Evolutionary conservation across 2,113 vertebrate species (phyloP).

Genomic region (Phalacrocorax aristotelis): DNA sequence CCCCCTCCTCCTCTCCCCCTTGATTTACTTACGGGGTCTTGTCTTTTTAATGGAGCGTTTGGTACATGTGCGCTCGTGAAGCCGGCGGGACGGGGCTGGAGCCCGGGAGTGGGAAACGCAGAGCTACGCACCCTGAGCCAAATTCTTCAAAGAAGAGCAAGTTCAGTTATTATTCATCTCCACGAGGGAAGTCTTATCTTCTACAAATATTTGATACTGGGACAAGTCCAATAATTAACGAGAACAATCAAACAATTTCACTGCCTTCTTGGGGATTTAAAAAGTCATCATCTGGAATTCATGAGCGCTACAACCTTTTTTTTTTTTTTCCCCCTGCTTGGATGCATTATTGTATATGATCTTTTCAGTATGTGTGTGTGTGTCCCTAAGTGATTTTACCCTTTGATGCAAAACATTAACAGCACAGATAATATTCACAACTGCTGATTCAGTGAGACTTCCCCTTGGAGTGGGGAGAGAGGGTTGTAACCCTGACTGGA

Average conservation of each 20-base stretch:
- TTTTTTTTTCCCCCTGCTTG: not conserved
- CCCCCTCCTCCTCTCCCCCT: not conserved
- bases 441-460: constrained; percentile 32
- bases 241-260: constrained; percentile 74
- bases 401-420: constrained; percentile 50
- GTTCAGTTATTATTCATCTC: constrained; percentile 70
- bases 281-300: constrained; percentile 69
- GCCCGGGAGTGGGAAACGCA: constrained; percentile 57
- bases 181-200: constrained; percentile 70
- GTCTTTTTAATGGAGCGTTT: constrained; percentile 53
- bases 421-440: constrained; percentile 31
- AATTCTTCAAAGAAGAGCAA: constrained; percentile 51
- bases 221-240: constrained; percentile 74
- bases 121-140: constrained; percentile 43
- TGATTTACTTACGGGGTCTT: constrained; percentile 25
- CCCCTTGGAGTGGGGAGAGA: not conserved
- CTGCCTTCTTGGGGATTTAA: constrained; percentile 60
- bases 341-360: constrained; percentile 9
- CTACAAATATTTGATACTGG: constrained; percentile 74
- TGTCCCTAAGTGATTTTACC: constrained; percentile 54
- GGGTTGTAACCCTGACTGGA: constrained; percentile 3
- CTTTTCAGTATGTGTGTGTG: not conserved
- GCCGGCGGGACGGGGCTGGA: not conserved
- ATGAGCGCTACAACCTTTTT: constrained; percentile 35
- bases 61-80: constrained; percentile 38